A percentile compares a stretch with the other conserved stretches of the same genome.
phyloP scores from a whole-genome alignment of 2,797 vertebrate species.

The Danio jaintianensis region DNA sequence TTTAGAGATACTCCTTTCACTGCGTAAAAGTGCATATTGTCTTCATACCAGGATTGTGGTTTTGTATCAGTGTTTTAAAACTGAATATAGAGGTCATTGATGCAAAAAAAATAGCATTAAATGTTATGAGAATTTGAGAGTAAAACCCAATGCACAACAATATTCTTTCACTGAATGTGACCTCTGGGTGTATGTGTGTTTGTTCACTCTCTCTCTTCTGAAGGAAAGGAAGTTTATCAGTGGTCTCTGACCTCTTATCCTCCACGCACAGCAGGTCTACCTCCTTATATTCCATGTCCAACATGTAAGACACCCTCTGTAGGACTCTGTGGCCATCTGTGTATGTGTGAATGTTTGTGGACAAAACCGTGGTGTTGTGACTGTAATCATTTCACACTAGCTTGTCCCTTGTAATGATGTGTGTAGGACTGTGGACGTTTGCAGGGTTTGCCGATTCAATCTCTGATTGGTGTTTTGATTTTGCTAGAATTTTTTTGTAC shows the following conservation, averaged over 20 bases:
- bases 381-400: slow-evolving; percentile 42
- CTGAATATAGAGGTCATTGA: not conserved
- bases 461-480: not conserved
- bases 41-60: not conserved
- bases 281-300: slow-evolving; percentile 85
- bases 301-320: slow-evolving; percentile 79
- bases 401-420: slow-evolving; percentile 35
- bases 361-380: slow-evolving; percentile 32
- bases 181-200: slow-evolving; percentile 62
- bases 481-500: not conserved
- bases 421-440: slow-evolving; percentile 68
- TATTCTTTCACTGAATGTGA: slow-evolving; percentile 54
- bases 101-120: not conserved
- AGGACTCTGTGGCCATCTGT: slow-evolving; percentile 72
- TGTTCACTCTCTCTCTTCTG: slow-evolving; percentile 66
- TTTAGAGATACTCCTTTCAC: not conserved
- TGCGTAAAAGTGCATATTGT: no score
- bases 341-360: slow-evolving; percentile 33
- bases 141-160: not conserved
- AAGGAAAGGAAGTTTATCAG: slow-evolving; percentile 86
- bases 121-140: slow-evolving; percentile 16
- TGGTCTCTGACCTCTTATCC: slow-evolving; percentile 83
- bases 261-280: slow-evolving; percentile 83
- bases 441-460: not conserved
- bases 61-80: not conserved